Evolutionary conservation across 64 coral and sea anemone genomes (phyloP), one percentile per base, ranked within the genome.

Genomic region (Montipora foliosa): DNA sequence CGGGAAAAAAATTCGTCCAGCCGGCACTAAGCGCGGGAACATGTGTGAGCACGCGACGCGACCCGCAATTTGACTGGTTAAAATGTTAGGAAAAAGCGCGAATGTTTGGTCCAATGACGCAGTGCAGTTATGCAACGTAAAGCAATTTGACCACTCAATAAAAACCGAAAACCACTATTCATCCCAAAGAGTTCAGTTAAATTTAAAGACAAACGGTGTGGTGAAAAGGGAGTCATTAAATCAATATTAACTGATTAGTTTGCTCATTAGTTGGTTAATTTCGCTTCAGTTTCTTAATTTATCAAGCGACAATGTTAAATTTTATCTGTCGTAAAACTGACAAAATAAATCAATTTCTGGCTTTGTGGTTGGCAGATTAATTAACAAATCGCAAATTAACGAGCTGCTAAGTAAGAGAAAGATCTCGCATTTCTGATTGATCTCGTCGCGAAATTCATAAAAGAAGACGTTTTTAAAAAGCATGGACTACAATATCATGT

Each of bases 381-480:
- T 84, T 50, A 86, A 22, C 62, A 86, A 86, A 86, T 86, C 5
- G 46, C 11, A 78, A 14, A 86, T 71, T 49, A 71, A 71, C 44
- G 11, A 37, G 29, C 81, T 66, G 19, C 8, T 19, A 21, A 49
- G 10, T 70, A 47, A 1, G 9, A 10, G 50, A 49, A 71, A 49
- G 45, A 72, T 49, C 67, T 86, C 10, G 48, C 44, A 5, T 21
- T 16, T 46, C 25, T 47, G 70, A 71, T 50, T 13, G 21, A 72
- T 48, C 49, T 17, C 49, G 8, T 3, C 12, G 11, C 49, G 1
- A 22, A 16, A 72, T 70, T 14, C 64, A 51, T 49, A 86, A 70
- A n/a, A 52, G 11, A 37, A 72, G 6, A 11, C 4, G 1, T 71
- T 71, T 70, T 72, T 82, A 16, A 20, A 47, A 49, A n/a, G 6